phyloP scores from a whole-genome alignment of 2,797 vertebrate genomes.

The Microctenopoma stevenorrisi region DNA sequence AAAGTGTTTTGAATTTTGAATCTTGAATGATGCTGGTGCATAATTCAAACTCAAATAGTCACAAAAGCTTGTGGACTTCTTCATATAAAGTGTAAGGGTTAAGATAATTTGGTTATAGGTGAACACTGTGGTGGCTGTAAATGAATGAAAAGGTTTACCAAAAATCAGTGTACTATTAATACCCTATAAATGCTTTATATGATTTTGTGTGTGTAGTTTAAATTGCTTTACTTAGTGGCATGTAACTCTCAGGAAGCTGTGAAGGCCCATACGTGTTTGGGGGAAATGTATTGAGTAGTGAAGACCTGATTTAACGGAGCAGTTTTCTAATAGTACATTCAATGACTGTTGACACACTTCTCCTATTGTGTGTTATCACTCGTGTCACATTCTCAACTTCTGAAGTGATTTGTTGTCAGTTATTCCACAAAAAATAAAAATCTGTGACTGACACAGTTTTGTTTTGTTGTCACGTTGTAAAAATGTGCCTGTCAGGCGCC shows the following conservation, averaged over 20 bases:
- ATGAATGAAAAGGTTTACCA: background rate
- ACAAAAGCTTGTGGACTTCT: no score
- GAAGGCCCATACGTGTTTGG: background rate
- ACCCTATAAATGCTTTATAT: background rate
- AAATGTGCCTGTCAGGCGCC: slow-evolving; percentile 36
- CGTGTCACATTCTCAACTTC: slow-evolving; percentile 12
- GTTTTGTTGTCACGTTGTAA: slow-evolving; percentile 35
- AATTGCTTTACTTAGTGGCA: no score
- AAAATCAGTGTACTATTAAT: background rate
- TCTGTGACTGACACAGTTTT: slow-evolving; percentile 40
- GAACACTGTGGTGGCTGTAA: background rate
- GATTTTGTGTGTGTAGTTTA: no score
- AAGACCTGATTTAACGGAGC: background rate
- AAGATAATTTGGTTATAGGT: no score
- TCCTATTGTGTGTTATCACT: background rate
- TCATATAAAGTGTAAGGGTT: no score
- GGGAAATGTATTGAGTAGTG: background rate
- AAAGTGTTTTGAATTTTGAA: no score
- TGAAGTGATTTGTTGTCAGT: slow-evolving; percentile 30
- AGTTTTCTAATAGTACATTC: background rate
- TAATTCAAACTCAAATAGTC: no score
- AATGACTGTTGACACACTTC: background rate
- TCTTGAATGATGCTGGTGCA: no score
- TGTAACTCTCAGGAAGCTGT: background rate
- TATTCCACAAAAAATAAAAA: slow-evolving; percentile 12